These are phyloP conservation scores for Procapra przewalskii DNA, from an alignment of 2,113 vertebrate genomes.

Conservation along the genomic window DNA sequence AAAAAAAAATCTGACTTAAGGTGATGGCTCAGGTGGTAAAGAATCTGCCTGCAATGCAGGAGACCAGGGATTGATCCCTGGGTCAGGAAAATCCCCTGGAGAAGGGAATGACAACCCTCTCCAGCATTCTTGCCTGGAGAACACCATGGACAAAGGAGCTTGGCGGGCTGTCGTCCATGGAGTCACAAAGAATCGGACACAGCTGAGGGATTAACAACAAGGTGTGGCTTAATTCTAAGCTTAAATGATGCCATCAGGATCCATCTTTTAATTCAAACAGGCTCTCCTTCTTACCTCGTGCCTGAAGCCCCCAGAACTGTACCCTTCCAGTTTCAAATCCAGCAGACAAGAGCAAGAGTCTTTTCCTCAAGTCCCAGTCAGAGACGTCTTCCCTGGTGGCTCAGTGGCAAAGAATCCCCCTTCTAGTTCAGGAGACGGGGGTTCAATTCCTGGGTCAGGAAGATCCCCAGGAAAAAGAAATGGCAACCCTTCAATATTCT, in stretches of 20 bases:
- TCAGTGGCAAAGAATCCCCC: neutral
- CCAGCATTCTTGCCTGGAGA: neutral
- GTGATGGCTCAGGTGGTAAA: neutral
- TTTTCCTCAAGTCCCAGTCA: neutral
- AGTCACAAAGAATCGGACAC: neutral
- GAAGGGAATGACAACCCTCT: neutral
- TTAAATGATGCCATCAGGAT: neutral
- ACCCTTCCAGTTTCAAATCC: neutral
- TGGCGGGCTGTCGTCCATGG: neutral
- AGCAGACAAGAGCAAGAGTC: neutral
- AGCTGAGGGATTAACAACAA: neutral
- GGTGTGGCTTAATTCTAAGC: neutral
- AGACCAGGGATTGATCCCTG: neutral
- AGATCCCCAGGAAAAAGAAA: neutral
- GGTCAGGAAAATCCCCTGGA: neutral
- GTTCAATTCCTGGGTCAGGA: neutral
- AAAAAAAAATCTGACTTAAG: neutral
- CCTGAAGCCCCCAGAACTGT: neutral
- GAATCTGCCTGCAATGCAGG: neutral
- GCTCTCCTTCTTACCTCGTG: neutral
- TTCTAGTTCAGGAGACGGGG: rapidly evolving
- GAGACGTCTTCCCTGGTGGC: neutral
- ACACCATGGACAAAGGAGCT: neutral
- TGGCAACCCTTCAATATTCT: neutral
- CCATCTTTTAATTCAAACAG: neutral